These are phyloP conservation scores for Semaprochilodus insignis DNA, from an alignment of 2,797 vertebrate genomes.

Conservation along the genomic window DNA sequence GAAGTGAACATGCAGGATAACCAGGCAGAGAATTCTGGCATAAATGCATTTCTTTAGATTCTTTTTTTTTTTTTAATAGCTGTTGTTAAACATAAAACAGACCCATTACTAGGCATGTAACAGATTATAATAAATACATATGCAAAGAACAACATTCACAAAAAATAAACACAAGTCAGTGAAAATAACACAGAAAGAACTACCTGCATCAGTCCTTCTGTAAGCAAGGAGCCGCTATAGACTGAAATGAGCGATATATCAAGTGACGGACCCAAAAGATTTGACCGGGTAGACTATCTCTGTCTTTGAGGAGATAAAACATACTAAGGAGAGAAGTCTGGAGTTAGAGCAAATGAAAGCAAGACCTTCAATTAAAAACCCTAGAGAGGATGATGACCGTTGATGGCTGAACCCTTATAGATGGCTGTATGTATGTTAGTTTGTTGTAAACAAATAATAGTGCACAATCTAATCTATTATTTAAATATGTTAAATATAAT, in stretches of 20 bases:
- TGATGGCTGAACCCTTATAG: slow-evolving; percentile 69
- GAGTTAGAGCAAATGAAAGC: slow-evolving; percentile 72
- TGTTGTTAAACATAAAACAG: background rate
- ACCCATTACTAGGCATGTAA: background rate
- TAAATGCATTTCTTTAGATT: background rate
- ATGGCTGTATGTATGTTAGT: background rate
- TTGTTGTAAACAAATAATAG: too few relatives aligned
- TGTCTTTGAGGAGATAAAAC: slow-evolving; percentile 78
- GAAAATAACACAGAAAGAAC: slow-evolving; percentile 72
- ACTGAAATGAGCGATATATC: slow-evolving; percentile 79
- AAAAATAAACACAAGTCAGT: slow-evolving; percentile 50
- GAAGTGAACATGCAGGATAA: background rate
- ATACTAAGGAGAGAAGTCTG: slow-evolving; percentile 76
- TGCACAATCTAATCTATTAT: too few relatives aligned
- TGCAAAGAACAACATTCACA: background rate
- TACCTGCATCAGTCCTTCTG: slow-evolving; percentile 77
- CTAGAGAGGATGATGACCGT: slow-evolving; percentile 53
- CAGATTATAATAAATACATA: background rate
- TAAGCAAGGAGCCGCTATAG: slow-evolving; percentile 78
- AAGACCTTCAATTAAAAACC: slow-evolving; percentile 59
- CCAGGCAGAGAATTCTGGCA: background rate
- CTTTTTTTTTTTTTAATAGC: background rate
- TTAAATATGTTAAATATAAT: too few relatives aligned
- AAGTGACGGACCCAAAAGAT: slow-evolving; percentile 75
- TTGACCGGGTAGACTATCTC: slow-evolving; percentile 83